Conservation (phyloP, 2,888 invertebrate genomes). For the Heliconius ismenius region DNA sequence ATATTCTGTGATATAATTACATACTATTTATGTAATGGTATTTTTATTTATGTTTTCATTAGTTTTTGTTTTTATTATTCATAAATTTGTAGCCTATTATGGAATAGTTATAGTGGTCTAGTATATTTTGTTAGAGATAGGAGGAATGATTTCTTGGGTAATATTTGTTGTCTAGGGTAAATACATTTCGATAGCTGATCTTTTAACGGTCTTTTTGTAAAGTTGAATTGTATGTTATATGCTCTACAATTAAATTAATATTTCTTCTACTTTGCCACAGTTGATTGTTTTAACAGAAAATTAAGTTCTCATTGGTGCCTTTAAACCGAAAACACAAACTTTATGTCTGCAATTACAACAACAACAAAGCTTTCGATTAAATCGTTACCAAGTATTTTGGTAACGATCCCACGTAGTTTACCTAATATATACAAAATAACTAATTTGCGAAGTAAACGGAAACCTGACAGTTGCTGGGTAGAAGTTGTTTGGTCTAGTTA, state of each 20-base stretch:
- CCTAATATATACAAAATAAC: slow-evolving; percentile 2
- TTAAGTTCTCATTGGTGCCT: neutral
- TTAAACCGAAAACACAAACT: neutral
- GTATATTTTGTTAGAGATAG: neutral
- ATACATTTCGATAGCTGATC: neutral
- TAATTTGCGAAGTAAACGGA: slow-evolving; percentile 41
- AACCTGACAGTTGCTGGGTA: slow-evolving; percentile 44
- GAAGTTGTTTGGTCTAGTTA: slow-evolving; percentile 43
- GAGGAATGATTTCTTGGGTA: neutral
- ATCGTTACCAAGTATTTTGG: slow-evolving; percentile 23
- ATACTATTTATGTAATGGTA: slow-evolving; percentile 10
- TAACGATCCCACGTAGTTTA: slow-evolving; percentile 21
- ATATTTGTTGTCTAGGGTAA: neutral
- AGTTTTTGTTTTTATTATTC: neutral
- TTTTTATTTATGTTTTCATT: slow-evolving; percentile 20
- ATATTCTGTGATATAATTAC: slow-evolving; percentile 14
- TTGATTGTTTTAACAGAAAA: neutral
- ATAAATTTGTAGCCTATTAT: neutral
- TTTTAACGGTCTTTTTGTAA: no score
- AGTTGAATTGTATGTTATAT: neutral
- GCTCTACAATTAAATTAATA: neutral
- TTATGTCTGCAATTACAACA: neutral
- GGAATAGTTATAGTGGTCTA: no score
- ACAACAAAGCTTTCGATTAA: slow-evolving; percentile 13
- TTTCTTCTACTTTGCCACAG: neutral